Evolutionary conservation across 2,797 vertebrate genomes (phyloP).

Genomic region (Crotalus adamanteus): DNA sequence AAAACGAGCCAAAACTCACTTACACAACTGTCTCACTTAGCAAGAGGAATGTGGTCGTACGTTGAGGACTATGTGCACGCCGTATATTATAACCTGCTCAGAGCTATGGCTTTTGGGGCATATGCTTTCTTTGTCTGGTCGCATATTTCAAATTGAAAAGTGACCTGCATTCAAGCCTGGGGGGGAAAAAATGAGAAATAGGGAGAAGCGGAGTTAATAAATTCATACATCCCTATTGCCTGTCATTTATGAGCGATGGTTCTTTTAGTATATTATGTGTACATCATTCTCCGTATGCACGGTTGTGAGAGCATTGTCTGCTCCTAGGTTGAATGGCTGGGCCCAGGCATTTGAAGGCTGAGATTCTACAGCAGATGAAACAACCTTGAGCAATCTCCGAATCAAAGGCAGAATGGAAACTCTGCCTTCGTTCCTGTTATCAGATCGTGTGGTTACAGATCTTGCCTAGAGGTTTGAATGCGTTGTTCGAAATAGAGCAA

Average conservation of each 20-base stretch:
- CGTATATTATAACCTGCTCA: not conserved
- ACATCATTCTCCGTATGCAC: not conserved
- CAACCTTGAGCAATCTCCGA: not conserved
- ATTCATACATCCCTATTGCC: not conserved
- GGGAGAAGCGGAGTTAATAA: not conserved
- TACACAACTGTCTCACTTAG: not conserved
- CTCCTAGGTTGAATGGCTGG: not conserved
- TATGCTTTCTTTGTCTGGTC: not conserved
- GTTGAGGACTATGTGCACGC: not conserved
- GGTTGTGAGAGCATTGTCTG: not conserved
- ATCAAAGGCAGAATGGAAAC: not conserved
- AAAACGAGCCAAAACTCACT: not conserved
- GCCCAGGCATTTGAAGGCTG: not conserved
- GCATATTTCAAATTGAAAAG: not conserved
- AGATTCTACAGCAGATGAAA: not conserved
- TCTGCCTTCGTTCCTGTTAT: not conserved
- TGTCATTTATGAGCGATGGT: not conserved
- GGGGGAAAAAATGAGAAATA: not conserved
- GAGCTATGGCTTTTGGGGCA: not conserved
- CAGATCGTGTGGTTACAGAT: slow-evolving; percentile 15
- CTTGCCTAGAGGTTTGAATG: not conserved
- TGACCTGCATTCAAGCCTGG: not conserved
- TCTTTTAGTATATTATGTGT: not conserved
- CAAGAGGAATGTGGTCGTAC: not conserved
- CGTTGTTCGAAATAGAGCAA: slow-evolving; percentile 11